Percentiles rank a stretch among this genome's conserved stretches.
These are phyloP conservation scores for Drosophila asahinai DNA, from an alignment of 1,140 invertebrate genomes.

Conservation along the genomic window DNA sequence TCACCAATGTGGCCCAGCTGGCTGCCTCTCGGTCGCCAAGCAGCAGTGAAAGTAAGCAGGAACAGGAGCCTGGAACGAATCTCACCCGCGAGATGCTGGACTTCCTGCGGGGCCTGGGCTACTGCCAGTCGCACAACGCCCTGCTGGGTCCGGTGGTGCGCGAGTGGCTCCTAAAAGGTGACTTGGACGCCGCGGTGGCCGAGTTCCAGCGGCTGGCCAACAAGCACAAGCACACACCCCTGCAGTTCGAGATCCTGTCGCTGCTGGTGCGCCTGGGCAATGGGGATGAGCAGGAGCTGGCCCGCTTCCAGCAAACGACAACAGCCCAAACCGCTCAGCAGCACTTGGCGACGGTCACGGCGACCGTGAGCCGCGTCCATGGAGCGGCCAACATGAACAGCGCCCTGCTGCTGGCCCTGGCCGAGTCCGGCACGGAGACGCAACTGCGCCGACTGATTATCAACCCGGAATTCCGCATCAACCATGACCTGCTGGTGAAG, in stretches of 20 bases:
- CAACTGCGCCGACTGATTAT: conserved; percentile 83
- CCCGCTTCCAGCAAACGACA: conserved; percentile 33
- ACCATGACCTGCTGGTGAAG: conserved; percentile 70
- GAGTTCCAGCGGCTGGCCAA: conserved; percentile 76
- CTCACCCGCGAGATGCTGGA: conserved; percentile 64
- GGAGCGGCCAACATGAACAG: conserved; percentile 79
- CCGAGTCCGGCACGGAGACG: conserved; percentile 84
- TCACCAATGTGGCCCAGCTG: conserved; percentile 80
- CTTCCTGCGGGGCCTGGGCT: conserved; percentile 82
- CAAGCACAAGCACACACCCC: conserved; percentile 85
- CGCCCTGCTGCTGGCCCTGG: conserved; percentile 82
- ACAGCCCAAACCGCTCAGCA: conserved; percentile 49
- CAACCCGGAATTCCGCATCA: conserved; percentile 80
- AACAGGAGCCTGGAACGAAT: conserved; percentile 6
- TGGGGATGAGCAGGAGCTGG: conserved; percentile 46
- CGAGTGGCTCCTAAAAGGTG: conserved; percentile 82
- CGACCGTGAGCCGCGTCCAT: conserved; percentile 73
- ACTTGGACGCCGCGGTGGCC: conserved; percentile 83
- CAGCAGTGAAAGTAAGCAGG: conserved; percentile 13
- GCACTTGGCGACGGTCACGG: conserved; percentile 82
- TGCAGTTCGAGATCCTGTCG: conserved; percentile 86
- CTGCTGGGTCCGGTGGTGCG: conserved; percentile 85
- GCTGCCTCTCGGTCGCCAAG: conserved; percentile 22
- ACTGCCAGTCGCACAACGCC: conserved; percentile 84
- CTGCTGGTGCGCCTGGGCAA: conserved; percentile 80